Evolutionary conservation across 2,113 vertebrate genomes (phyloP).

Genomic region (Oreocharis arfaki): DNA sequence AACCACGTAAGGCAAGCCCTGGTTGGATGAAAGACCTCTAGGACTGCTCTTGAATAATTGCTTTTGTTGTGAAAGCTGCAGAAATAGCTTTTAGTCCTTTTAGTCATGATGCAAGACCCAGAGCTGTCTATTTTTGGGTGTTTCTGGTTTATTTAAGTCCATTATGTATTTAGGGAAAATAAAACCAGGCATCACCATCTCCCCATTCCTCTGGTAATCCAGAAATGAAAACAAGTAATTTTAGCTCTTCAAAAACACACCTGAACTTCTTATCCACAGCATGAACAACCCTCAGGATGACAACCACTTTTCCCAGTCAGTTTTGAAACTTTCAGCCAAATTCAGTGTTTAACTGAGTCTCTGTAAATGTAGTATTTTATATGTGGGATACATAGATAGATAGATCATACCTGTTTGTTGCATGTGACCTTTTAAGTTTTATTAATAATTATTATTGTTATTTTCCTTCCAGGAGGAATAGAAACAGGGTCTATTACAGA

Average conservation of each 20-base stretch:
- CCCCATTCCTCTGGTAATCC: not conserved
- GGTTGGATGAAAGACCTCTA: not conserved
- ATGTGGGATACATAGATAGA: not conserved
- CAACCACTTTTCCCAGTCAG: not conserved
- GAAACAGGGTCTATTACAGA: constrained; percentile 98
- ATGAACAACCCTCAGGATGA: not conserved
- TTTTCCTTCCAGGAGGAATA: constrained; percentile 81
- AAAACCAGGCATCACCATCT: not conserved
- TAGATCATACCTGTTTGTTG: not conserved
- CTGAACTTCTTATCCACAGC: not conserved
- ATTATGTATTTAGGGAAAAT: not conserved
- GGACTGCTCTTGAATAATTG: not conserved
- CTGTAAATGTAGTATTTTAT: not conserved
- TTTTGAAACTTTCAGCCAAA: not conserved
- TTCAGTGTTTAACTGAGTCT: not conserved
- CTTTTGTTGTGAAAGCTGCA: not conserved
- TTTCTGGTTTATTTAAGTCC: not conserved
- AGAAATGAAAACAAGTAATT: not conserved
- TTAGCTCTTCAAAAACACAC: not conserved
- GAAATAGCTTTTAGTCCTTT: not conserved
- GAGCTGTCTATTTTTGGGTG: not conserved
- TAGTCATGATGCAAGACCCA: not conserved
- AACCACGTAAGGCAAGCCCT: rapidly evolving
- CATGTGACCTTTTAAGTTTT: not conserved
- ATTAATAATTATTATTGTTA: not conserved